Evolutionary conservation across 1,140 invertebrate species (phyloP).

Genomic region (Cheumatopsyche charites): DNA sequence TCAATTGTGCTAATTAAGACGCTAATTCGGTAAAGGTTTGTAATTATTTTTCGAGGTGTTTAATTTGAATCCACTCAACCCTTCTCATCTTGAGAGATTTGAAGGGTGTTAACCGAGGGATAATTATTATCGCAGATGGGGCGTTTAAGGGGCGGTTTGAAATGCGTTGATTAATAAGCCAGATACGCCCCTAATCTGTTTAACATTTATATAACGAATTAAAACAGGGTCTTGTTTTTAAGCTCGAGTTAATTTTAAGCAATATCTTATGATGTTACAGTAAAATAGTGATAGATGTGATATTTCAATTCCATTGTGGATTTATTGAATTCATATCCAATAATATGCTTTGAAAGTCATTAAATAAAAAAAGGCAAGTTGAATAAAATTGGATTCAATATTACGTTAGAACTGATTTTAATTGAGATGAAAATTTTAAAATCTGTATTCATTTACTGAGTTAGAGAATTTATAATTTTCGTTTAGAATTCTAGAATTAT

Average conservation of each 20-base stretch:
- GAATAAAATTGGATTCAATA: too few species aligned
- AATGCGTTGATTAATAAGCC: constrained; percentile 37
- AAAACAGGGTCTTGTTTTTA: background rate
- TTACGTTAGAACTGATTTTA: too few species aligned
- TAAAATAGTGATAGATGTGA: too few species aligned
- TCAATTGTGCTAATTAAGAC: background rate
- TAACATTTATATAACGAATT: constrained; percentile 19
- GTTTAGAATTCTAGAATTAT: too few species aligned
- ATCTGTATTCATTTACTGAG: too few species aligned
- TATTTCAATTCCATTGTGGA: too few species aligned
- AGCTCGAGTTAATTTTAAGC: too few species aligned
- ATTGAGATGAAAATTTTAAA: too few species aligned
- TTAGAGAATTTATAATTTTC: too few species aligned
- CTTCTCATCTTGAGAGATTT: constrained; percentile 19
- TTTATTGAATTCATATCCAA: background rate
- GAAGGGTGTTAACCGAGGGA: constrained; percentile 25
- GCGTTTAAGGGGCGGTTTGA: constrained; percentile 32
- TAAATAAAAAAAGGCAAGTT: too few species aligned
- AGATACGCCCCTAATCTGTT: constrained; percentile 17
- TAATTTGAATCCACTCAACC: constrained; percentile 28
- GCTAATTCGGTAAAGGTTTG: background rate
- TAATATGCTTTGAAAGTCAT: background rate
- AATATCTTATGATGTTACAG: too few species aligned
- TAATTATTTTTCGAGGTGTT: background rate
- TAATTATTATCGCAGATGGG: constrained; percentile 35